A percentile compares a stretch with the other conserved stretches of the same genome.
phyloP scores from a whole-genome alignment of 2,888 invertebrate genomes.

The Macrosiphum euphorbiae region DNA sequence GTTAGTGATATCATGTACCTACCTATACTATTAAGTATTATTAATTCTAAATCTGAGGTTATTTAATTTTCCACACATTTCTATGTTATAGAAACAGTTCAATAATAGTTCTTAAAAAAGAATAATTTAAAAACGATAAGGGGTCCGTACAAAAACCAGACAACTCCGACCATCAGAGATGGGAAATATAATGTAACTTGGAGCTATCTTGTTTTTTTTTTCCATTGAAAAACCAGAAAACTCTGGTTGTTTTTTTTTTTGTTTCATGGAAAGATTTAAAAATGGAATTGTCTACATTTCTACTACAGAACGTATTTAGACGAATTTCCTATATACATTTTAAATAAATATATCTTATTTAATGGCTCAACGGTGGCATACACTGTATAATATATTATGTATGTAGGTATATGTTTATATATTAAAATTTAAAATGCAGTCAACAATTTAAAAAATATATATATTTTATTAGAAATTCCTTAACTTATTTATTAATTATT shows the following conservation, averaged over 20 bases:
- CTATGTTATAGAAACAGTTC: background rate
- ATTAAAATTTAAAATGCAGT: too few relatives aligned
- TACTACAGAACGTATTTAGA: background rate
- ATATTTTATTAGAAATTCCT: too few relatives aligned
- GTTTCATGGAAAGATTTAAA: too few relatives aligned
- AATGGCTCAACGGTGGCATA: background rate
- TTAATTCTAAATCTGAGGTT: background rate
- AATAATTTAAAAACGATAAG: background rate
- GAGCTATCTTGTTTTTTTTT: too few relatives aligned
- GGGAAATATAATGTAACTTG: too few relatives aligned
- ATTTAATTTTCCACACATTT: background rate
- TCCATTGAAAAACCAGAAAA: too few relatives aligned
- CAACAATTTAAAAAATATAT: too few relatives aligned
- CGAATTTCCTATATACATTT: background rate
- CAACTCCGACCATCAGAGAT: background rate
- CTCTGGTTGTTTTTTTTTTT: too few relatives aligned
- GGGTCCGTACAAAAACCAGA: too few relatives aligned
- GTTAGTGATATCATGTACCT: background rate
- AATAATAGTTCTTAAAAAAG: background rate
- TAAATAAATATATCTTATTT: background rate
- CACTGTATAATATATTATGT: background rate
- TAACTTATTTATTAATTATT: too few relatives aligned
- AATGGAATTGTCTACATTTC: background rate
- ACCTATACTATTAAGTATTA: background rate
- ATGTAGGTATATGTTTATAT: too few relatives aligned